Evolutionary conservation across 1,140 invertebrate species (phyloP).

Genomic region (Caenorhabditis latens): DNA sequence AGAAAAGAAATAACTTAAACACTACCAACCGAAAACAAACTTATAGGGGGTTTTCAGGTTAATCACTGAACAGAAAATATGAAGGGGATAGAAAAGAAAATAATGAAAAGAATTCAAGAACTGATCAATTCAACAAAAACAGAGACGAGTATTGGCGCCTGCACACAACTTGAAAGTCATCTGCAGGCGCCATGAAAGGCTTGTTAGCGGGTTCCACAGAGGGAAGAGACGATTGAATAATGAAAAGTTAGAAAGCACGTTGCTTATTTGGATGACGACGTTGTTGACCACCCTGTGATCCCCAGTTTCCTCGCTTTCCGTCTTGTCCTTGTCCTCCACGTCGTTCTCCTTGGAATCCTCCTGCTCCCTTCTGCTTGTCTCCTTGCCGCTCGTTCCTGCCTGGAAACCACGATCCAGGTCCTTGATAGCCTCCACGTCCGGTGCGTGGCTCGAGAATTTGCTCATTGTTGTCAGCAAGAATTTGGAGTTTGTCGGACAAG

Average conservation of each 20-base stretch:
- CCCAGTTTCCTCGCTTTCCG: slow-evolving; percentile 44
- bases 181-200: slow-evolving; percentile 54
- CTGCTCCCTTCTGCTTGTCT: slow-evolving; percentile 67
- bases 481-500: slow-evolving; percentile 92
- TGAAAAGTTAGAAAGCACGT: slow-evolving; percentile 26
- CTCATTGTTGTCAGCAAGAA: slow-evolving; percentile 96
- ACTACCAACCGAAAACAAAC: slow-evolving; percentile 7
- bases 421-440: slow-evolving; percentile 69
- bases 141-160: slow-evolving; percentile 32
- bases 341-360: slow-evolving; percentile 61
- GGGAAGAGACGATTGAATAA: slow-evolving; percentile 24
- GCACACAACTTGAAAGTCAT: background rate
- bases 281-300: slow-evolving; percentile 20
- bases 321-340: background rate
- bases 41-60: no score
- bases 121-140: slow-evolving; percentile 33
- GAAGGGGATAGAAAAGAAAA: background rate
- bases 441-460: slow-evolving; percentile 79
- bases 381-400: slow-evolving; percentile 67
- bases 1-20: slow-evolving; percentile 14
- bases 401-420: slow-evolving; percentile 67
- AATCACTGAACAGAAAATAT: background rate
- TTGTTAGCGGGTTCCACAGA: slow-evolving; percentile 1
- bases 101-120: background rate
- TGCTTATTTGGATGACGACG: slow-evolving; percentile 31